phyloP scores from a whole-genome alignment of 2,888 invertebrate species.

The Sphaeridia pumilis region DNA sequence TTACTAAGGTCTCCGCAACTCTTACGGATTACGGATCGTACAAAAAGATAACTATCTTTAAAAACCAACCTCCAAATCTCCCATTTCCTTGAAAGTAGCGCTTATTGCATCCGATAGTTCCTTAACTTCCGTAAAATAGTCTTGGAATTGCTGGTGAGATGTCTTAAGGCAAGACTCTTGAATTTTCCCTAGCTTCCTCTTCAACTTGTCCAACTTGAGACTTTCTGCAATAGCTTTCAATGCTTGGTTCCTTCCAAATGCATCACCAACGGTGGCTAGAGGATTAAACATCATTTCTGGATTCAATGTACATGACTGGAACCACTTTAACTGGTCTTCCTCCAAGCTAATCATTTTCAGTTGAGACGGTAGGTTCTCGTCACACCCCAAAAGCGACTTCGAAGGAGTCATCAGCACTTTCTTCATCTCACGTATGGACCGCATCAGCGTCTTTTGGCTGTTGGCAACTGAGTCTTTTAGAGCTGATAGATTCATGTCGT shows the following conservation, averaged over 20 bases:
- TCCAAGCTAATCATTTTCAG: not conserved
- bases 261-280: not conserved
- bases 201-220: not conserved
- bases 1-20: too few relatives aligned
- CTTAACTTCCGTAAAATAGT: conserved; percentile 8
- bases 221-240: not conserved
- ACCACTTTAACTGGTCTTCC: not conserved
- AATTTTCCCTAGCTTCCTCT: not conserved
- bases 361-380: not conserved
- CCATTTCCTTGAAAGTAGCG: conserved; percentile 27
- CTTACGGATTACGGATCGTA: too few relatives aligned
- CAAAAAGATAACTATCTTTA: too few relatives aligned
- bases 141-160: not conserved
- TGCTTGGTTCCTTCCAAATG: not conserved
- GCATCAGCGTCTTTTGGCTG: conserved; percentile 74
- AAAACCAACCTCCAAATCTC: conserved; percentile 22
- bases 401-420: conserved; percentile 24
- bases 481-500: conserved; percentile 87
- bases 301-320: not conserved
- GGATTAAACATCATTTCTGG: not conserved
- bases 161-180: not conserved
- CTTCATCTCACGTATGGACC: conserved; percentile 63
- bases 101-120: conserved; percentile 26
- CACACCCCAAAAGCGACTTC: conserved; percentile 3
- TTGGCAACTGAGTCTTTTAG: conserved; percentile 79